Evolutionary conservation across 2,797 vertebrate genomes (phyloP), one percentile per base, ranked within the genome.

Genomic region (Rhinophrynus dorsalis): DNA sequence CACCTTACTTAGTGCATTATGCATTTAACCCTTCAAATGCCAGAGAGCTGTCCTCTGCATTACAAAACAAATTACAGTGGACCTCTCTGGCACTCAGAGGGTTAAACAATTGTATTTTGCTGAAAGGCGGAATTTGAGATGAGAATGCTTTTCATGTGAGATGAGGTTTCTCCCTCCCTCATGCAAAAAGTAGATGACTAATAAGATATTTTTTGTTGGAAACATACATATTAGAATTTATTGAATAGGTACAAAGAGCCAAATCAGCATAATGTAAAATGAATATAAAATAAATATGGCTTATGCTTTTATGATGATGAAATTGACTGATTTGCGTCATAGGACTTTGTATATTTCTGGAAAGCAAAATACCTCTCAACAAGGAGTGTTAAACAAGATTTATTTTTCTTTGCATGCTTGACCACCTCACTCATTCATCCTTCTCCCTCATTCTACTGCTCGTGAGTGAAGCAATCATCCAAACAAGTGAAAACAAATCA

Each of bases 401-500:
- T 65, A 51, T 72, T 72, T 65, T 64, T 40, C 33, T 38, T 50
- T 11, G 68, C 54, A 65, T 72, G 68, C 60, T 12, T 59, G 54
- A 58, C 26, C 45, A 40, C 61, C 45, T 58, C 51, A 72, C 50
- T 72, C 68, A 72, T 72, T 72, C 62, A 73, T 73, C 61, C 69
- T 73, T 66, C 37, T 73, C 33, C 26, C 21, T 66, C 37, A 60
- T 73, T 73, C 69, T 73, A 45, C 62, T 66, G 55, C 69, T 73
- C 44, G 42, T 52, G 69, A 60, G 69, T 66, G 62, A 73, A 73
- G 69, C 61, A 60, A 66, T 73, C 69, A 73, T 73, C 69, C 69
- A 73, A 66, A 59, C 55, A 37, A 73, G 62, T 66, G 69, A 73
- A 73, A 73, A 65, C 62, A 73, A 73, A 73, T 73, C 69, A 66